These are phyloP conservation scores for Sebastes taczanowskii DNA, from an alignment of 2,797 vertebrate species.

Conservation along the genomic window DNA sequence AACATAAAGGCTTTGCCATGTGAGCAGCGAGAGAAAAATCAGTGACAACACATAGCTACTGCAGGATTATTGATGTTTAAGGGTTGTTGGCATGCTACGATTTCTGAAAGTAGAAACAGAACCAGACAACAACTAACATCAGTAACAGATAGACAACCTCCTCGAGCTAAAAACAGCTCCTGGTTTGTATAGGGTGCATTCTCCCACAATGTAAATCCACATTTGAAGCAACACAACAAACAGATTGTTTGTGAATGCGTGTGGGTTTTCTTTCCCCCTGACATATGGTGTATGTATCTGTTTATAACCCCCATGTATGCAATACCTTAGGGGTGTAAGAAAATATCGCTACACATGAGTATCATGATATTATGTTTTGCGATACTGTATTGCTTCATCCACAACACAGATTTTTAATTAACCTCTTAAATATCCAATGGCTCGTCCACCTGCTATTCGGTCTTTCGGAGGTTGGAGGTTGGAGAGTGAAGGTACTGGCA, in stretches of 20 bases:
- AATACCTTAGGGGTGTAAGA: neutral
- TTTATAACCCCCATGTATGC: neutral
- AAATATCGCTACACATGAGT: too few relatives aligned
- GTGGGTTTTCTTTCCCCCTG: slow-evolving; percentile 10
- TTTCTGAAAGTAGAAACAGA: slow-evolving; percentile 32
- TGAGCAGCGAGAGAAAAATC: slow-evolving; percentile 21
- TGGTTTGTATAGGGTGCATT: slow-evolving; percentile 31
- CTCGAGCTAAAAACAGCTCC: slow-evolving; percentile 51
- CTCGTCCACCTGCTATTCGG: too few relatives aligned
- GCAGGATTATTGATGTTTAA: slow-evolving; percentile 39
- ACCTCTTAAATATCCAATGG: too few relatives aligned
- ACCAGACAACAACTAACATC: slow-evolving; percentile 26
- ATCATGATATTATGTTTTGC: too few relatives aligned
- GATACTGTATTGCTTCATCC: too few relatives aligned
- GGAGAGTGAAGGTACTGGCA: too few relatives aligned
- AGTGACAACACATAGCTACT: slow-evolving; percentile 36
- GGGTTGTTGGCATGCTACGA: slow-evolving; percentile 20
- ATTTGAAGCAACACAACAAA: slow-evolving; percentile 32
- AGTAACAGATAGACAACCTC: slow-evolving; percentile 33
- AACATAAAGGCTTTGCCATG: slow-evolving; percentile 53
- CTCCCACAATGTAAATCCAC: slow-evolving; percentile 36
- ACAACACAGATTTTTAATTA: too few relatives aligned
- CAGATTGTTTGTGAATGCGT: slow-evolving; percentile 39
- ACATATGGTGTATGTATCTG: neutral
- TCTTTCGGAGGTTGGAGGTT: too few relatives aligned